phyloP scores from a whole-genome alignment of 2,113 vertebrate genomes.

The Murina feae region DNA sequence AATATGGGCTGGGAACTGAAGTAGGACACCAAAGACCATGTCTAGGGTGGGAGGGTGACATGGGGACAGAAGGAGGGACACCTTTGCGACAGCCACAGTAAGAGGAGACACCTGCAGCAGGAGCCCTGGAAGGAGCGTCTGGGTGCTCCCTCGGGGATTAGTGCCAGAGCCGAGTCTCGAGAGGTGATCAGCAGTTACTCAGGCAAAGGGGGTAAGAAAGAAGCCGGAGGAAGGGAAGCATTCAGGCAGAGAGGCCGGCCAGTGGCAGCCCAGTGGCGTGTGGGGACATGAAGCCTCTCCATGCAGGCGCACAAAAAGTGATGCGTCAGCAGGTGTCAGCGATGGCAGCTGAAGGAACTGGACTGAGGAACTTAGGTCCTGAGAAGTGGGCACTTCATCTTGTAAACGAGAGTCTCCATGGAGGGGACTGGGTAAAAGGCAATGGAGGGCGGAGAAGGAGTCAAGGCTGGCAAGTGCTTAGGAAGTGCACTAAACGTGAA shows the following conservation, averaged over 20 bases:
- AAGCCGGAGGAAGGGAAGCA: not conserved
- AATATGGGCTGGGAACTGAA: not conserved
- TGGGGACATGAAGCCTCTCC: not conserved
- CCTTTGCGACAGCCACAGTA: not conserved
- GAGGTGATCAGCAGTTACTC: not conserved
- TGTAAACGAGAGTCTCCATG: not conserved
- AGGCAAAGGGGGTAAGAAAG: not conserved
- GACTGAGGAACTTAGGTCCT: too few relatives aligned
- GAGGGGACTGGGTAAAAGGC: not conserved
- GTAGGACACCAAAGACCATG: not conserved
- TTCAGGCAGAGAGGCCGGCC: not conserved
- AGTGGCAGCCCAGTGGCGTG: accelerated
- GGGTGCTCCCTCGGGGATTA: too few relatives aligned
- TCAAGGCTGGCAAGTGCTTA: not conserved
- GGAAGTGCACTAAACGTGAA: not conserved
- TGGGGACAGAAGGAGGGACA: not conserved
- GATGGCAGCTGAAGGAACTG: not conserved
- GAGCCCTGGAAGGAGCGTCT: accelerated
- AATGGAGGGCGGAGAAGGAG: accelerated
- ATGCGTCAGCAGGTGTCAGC: not conserved
- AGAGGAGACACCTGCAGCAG: accelerated
- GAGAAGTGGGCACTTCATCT: not conserved
- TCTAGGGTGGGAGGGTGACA: not conserved
- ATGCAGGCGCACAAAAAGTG: accelerated
- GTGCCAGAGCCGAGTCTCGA: not conserved